Evolutionary conservation across 2,888 invertebrate species (phyloP).

Genomic region (Macaria liturata): DNA sequence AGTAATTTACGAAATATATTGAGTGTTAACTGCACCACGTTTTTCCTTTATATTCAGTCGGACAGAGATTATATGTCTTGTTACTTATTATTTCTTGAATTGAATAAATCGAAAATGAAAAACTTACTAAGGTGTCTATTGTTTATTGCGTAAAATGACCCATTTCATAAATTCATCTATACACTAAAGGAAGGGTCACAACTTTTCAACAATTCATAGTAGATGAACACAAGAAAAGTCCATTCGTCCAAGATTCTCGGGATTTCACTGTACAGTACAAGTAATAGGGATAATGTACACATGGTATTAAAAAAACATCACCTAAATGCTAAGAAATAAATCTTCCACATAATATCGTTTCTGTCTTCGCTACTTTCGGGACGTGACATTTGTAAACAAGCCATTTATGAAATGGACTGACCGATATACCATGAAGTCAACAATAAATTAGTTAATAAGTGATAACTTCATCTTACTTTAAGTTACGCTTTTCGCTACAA

Average conservation of each 20-base stretch:
- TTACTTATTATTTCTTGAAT: background rate
- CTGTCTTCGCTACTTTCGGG: constrained; percentile 50
- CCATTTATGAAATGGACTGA: constrained; percentile 46
- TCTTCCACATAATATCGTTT: constrained; percentile 55
- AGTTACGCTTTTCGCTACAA: constrained; percentile 45
- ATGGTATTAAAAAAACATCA: constrained; percentile 65
- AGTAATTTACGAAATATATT: constrained; percentile 74
- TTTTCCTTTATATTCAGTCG: constrained; percentile 30
- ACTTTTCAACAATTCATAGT: constrained; percentile 63
- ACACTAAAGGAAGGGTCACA: constrained; percentile 53
- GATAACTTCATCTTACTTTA: constrained; percentile 68
- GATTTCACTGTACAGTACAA: constrained; percentile 70
- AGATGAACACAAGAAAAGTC: constrained; percentile 51
- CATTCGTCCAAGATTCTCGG: constrained; percentile 43
- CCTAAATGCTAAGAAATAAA: constrained; percentile 69
- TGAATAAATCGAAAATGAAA: constrained; percentile 25
- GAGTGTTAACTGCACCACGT: constrained; percentile 63
- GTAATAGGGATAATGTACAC: constrained; percentile 54
- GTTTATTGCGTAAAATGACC: constrained; percentile 71
- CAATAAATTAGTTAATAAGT: constrained; percentile 52
- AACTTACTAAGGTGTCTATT: constrained; percentile 42
- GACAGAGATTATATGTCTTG: background rate
- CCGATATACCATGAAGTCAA: constrained; percentile 62
- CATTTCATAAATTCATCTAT: constrained; percentile 53
- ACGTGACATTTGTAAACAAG: constrained; percentile 50